Percentiles rank a stretch among this genome's conserved stretches.
Conservation (phyloP, 2,888 invertebrate species). For the Theretra japonica region DNA sequence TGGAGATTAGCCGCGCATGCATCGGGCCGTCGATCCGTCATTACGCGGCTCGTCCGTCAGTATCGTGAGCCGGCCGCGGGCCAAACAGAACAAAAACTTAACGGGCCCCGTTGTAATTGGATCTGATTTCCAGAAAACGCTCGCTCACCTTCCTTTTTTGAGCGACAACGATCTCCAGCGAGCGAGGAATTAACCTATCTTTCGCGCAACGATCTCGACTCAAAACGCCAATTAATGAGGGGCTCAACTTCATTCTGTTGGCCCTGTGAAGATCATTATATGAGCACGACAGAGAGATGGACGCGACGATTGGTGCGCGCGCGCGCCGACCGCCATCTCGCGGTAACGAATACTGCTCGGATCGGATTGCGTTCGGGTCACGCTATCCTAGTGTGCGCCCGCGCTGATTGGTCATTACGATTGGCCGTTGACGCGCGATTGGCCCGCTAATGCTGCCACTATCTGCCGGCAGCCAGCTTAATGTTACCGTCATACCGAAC, state of each 20-base stretch:
- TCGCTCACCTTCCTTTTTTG: slow-evolving; percentile 82
- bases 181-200: slow-evolving; percentile 85
- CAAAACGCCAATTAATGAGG: slow-evolving; percentile 85
- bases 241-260: slow-evolving; percentile 85
- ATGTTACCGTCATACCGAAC: slow-evolving; percentile 77
- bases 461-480: slow-evolving; percentile 73
- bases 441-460: slow-evolving; percentile 71
- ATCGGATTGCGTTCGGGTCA: slow-evolving; percentile 84
- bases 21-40: slow-evolving; percentile 56
- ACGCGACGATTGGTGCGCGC: slow-evolving; percentile 81
- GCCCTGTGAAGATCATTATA: slow-evolving; percentile 85
- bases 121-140: slow-evolving; percentile 85
- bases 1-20: slow-evolving; percentile 57
- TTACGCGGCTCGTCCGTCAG: slow-evolving; percentile 73
- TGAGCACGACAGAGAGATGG: slow-evolving; percentile 84
- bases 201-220: slow-evolving; percentile 83
- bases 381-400: slow-evolving; percentile 80
- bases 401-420: slow-evolving; percentile 79
- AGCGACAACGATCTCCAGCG: slow-evolving; percentile 81
- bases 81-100: slow-evolving; percentile 83
- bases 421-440: slow-evolving; percentile 75
- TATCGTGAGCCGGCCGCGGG: slow-evolving; percentile 72
- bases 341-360: slow-evolving; percentile 80
- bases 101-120: slow-evolving; percentile 83
- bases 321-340: slow-evolving; percentile 79